Conservation (phyloP, 2,797 vertebrate genomes). For the Chrysocyon brachyurus region DNA sequence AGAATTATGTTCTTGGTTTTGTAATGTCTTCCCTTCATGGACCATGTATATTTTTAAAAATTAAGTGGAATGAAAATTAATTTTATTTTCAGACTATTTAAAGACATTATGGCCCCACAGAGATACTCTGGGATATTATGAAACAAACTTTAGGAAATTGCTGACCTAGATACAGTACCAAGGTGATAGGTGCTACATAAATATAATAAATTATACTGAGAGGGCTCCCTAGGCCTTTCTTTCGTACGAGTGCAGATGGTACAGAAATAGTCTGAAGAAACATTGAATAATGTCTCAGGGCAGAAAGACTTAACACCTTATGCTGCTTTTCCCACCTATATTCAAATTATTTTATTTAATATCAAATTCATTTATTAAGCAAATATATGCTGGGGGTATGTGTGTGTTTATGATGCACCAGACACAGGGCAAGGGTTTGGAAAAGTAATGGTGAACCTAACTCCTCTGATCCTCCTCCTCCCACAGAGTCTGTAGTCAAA, state of each 20-base stretch:
- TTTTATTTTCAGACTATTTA: slow-evolving; percentile 77
- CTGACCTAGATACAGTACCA: slow-evolving; percentile 80
- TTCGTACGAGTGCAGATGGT: neutral
- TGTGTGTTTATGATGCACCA: slow-evolving; percentile 2
- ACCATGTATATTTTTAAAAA: slow-evolving; percentile 65
- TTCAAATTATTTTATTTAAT: slow-evolving; percentile 67
- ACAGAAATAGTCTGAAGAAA: slow-evolving; percentile 73
- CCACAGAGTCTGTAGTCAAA: neutral
- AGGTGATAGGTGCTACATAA: slow-evolving; percentile 80
- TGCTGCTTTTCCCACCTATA: slow-evolving; percentile 12
- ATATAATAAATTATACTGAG: slow-evolving; percentile 78
- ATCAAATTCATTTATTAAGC: slow-evolving; percentile 34
- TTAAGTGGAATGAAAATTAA: slow-evolving; percentile 70
- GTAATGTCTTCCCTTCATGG: neutral
- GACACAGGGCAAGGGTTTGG: neutral
- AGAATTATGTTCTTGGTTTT: neutral
- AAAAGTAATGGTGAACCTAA: neutral
- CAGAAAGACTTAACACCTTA: slow-evolving; percentile 38
- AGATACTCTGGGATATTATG: slow-evolving; percentile 74
- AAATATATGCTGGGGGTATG: neutral
- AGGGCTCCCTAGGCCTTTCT: slow-evolving; percentile 67
- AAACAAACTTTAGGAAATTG: slow-evolving; percentile 78
- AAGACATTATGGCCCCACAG: slow-evolving; percentile 55
- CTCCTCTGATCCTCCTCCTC: neutral
- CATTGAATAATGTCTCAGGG: slow-evolving; percentile 62